Base-by-base conservation (phyloP, 2,113 vertebrate genomes). In the Aspidoscelis tigris region DNA sequence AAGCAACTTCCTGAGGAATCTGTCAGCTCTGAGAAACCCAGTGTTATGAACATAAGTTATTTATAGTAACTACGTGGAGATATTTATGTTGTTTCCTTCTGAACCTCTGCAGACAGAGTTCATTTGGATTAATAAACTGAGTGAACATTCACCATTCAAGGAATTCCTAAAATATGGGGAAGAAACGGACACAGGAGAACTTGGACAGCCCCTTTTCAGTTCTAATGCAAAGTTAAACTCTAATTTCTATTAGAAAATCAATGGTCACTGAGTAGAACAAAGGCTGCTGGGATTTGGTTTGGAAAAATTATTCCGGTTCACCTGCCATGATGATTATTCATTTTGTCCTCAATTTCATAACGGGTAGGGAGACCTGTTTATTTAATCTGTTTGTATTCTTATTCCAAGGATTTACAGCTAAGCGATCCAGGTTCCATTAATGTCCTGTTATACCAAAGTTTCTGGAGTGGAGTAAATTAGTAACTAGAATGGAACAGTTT, bases 11-110 rank as follows among this genome's bases (percentile, higher is more conserved):
- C 96, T 1, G 95, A 92, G 20, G 96, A 95, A 26, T 77, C 94
- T 16, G 12, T 53, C 0, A 84, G 65, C 3, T 81, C 86, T 0
- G 95, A 96, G 64, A 95, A 96, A 85, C 93, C 95, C 47, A 92
- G 87, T 22, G 86, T 93, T 0, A 88, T 97, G 75, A 95, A 95
- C 66, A 96, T 97, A 89, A 98, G 97, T 88, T 97, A 95, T 84
- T 94, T 98, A 89, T 99, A 95, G 94, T 72, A 53, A 83, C 89
- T 80, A 41, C 5, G 10, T 24, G 39, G 86, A 83, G 24, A 58
- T 21, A 33, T 64, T 24, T 81, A 44, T 44, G 39, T 4, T 16
- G 14, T 41, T 82, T 44, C 81, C 84, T 33, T 84, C 79, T 65
- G 68, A 66, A 79, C 50, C 86, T 50, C 50, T 80, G 20, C 14